phyloP scores from a whole-genome alignment of 37 sponge, comb jelly and placozoan genomes.

The Amphimedon queenslandica region DNA sequence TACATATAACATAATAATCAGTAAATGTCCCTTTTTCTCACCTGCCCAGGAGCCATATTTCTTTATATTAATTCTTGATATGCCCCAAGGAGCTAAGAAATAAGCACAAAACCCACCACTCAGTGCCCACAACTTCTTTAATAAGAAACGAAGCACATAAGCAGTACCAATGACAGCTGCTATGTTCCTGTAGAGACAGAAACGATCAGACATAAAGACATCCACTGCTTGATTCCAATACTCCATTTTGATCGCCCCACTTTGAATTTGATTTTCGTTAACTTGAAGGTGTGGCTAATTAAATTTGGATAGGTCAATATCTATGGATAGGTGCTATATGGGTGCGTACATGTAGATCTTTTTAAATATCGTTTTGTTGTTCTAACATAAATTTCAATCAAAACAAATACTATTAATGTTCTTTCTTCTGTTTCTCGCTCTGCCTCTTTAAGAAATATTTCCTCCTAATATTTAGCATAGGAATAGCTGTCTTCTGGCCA shows the following conservation, averaged over 20 bases:
- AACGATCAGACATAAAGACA: background rate
- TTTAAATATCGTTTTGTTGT: background rate
- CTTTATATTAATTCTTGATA: background rate
- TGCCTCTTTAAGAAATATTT: too few species aligned
- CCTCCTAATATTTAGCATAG: too few species aligned
- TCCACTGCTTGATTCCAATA: background rate
- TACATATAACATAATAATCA: background rate
- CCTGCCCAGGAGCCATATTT: slow-evolving; percentile 18
- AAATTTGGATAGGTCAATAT: too few species aligned
- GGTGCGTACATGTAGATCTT: background rate
- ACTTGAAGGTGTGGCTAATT: too few species aligned
- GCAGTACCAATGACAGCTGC: slow-evolving; percentile 34
- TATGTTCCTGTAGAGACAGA: slow-evolving; percentile 9
- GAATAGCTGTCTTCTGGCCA: too few species aligned
- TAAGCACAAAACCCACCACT: slow-evolving; percentile 1
- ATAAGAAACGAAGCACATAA: background rate
- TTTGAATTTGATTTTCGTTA: too few species aligned
- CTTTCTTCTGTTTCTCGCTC: too few species aligned
- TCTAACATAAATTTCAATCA: background rate
- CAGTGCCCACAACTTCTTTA: background rate
- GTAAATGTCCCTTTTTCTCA: background rate
- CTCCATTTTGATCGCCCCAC: background rate
- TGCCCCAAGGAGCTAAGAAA: background rate
- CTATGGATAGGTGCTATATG: too few species aligned
- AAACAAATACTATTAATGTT: background rate